These are phyloP conservation scores for Limulus polyphemus DNA, from an alignment of 2,888 invertebrate species.

Conservation along the genomic window DNA sequence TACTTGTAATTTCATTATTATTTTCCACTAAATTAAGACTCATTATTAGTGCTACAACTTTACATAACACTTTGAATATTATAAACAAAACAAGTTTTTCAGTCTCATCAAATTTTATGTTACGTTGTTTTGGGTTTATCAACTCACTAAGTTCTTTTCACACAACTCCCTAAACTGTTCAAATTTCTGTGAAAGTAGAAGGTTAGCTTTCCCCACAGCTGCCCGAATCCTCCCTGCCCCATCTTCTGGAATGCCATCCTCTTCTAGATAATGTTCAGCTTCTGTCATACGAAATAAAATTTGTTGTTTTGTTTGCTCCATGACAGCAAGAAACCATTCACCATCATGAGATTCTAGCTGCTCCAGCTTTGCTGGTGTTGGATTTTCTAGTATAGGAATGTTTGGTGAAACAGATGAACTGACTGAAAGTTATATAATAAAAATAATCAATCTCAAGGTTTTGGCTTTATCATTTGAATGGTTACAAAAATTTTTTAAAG, in stretches of 20 bases:
- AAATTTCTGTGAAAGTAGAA: slow-evolving; percentile 82
- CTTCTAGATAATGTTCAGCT: slow-evolving; percentile 3
- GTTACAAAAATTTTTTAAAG: no score
- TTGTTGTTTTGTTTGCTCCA: slow-evolving; percentile 2
- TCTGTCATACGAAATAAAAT: background rate
- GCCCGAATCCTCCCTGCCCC: slow-evolving; percentile 69
- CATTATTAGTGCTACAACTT: no score
- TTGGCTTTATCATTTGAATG: no score
- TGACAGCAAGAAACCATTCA: slow-evolving; percentile 54
- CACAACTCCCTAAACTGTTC: slow-evolving; percentile 80
- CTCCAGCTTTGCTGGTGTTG: slow-evolving; percentile 7
- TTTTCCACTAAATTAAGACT: no score
- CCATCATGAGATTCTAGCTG: slow-evolving; percentile 48
- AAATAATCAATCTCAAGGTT: no score
- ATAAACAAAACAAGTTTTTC: no score
- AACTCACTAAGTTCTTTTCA: slow-evolving; percentile 49
- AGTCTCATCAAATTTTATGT: no score
- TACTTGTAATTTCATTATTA: no score
- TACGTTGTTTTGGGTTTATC: no score
- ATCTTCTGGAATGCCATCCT: slow-evolving; percentile 51
- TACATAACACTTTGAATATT: no score
- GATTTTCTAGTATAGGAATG: background rate
- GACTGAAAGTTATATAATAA: no score
- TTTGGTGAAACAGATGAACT: no score
- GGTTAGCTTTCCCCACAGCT: slow-evolving; percentile 78